Evolutionary conservation across 2,113 vertebrate genomes (phyloP).

Genomic region (Natator depressus): DNA sequence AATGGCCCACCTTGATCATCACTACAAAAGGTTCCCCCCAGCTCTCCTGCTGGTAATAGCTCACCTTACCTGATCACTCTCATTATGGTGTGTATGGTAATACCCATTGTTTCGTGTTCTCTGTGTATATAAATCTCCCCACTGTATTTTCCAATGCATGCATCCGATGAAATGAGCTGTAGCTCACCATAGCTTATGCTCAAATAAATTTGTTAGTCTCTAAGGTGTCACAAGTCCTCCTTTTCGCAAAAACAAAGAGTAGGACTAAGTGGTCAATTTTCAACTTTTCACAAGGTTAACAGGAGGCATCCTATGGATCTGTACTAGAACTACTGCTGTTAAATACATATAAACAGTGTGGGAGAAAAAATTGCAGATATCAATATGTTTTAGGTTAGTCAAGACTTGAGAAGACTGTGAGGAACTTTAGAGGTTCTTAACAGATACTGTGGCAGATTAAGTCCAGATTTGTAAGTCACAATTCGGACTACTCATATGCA

Average conservation of each 20-base stretch:
- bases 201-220: no score
- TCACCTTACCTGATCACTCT: no score
- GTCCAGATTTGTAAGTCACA: slow-evolving; percentile 35
- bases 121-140: no score
- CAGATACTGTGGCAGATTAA: slow-evolving; percentile 19
- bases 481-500: slow-evolving; percentile 44
- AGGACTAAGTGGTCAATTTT: not conserved
- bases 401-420: not conserved
- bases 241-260: not conserved
- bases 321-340: not conserved
- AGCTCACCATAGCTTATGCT: no score
- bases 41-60: no score
- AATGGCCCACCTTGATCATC: no score
- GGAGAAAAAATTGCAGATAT: not conserved
- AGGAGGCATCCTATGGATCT: not conserved
- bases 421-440: slow-evolving; percentile 9
- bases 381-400: not conserved
- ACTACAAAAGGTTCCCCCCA: no score
- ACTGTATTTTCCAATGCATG: no score
- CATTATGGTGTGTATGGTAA: no score
- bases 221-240: no score
- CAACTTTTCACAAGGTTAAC: not conserved
- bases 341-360: not conserved
- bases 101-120: no score
- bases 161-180: no score